Percentiles rank a stretch among this genome's conserved stretches.
Conservation (phyloP, 2,113 vertebrate species). For the cat (Felis catus) region DNA sequence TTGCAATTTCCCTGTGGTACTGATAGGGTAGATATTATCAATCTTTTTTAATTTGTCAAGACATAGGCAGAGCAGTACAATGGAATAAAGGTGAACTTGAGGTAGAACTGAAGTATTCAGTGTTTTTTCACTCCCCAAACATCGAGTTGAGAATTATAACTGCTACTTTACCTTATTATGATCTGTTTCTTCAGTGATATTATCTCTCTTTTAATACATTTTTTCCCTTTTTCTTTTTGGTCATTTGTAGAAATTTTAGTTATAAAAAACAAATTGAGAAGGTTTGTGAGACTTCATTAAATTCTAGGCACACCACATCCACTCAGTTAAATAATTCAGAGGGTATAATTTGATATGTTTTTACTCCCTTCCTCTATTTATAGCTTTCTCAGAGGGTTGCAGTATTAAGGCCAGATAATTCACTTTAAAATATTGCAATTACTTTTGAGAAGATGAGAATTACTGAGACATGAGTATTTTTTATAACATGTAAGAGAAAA, state of each 20-base stretch:
- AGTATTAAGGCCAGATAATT: neutral
- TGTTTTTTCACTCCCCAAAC: neutral
- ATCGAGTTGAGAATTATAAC: neutral
- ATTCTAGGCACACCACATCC: neutral
- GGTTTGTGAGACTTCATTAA: neutral
- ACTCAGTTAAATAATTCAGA: neutral
- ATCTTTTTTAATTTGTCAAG: neutral
- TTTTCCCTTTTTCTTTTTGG: neutral
- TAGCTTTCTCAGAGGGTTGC: neutral
- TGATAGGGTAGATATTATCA: neutral
- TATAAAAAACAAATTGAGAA: neutral
- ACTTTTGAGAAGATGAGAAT: neutral
- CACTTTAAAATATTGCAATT: neutral
- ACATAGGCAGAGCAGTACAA: rapidly evolving
- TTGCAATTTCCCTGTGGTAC: neutral
- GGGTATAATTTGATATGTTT: neutral
- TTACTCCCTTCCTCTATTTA: neutral
- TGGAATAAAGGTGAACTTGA: neutral
- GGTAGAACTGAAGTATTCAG: neutral
- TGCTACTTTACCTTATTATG: neutral
- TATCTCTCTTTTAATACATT: neutral
- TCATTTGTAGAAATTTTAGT: neutral
- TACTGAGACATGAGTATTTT: neutral
- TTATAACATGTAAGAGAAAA: neutral
- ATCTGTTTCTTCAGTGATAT: neutral